phyloP scores from a whole-genome alignment of 2,888 invertebrate genomes.

The Perdita meconis region DNA sequence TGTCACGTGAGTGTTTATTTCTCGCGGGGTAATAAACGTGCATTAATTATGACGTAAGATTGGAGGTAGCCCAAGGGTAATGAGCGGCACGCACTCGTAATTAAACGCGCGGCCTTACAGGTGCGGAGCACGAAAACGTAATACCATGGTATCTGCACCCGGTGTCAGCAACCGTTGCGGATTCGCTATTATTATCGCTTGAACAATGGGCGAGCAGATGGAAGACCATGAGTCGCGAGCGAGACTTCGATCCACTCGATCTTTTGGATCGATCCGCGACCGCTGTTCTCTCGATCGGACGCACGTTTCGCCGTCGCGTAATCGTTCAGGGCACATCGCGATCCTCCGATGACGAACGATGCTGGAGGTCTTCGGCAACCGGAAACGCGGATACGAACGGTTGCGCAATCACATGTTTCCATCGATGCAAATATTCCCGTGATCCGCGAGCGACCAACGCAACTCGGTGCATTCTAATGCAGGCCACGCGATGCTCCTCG shows the following conservation, averaged over 20 bases:
- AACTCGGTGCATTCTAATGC: not conserved
- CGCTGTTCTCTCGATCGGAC: not conserved
- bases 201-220: conserved; percentile 30
- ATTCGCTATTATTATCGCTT: conserved; percentile 36
- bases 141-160: not conserved
- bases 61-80: conserved; percentile 14
- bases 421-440: conserved; percentile 2
- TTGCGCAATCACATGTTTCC: not conserved
- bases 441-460: too few relatives aligned
- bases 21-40: not conserved
- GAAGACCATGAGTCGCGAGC: not conserved
- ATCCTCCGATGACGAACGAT: not conserved
- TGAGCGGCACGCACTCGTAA: conserved; percentile 11
- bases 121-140: conserved; percentile 14
- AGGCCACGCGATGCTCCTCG: not conserved
- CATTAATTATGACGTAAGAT: conserved; percentile 36
- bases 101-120: conserved; percentile 15
- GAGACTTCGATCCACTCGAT: conserved; percentile 19
- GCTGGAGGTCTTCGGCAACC: conserved; percentile 2
- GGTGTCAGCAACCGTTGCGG: not conserved
- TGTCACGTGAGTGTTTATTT: conserved; percentile 28
- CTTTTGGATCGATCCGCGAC: conserved; percentile 15
- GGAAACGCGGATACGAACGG: not conserved
- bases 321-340: not conserved
- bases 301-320: not conserved